Evolutionary conservation across 2,797 vertebrate genomes (phyloP).

Genomic region (Furcifer pardalis): DNA sequence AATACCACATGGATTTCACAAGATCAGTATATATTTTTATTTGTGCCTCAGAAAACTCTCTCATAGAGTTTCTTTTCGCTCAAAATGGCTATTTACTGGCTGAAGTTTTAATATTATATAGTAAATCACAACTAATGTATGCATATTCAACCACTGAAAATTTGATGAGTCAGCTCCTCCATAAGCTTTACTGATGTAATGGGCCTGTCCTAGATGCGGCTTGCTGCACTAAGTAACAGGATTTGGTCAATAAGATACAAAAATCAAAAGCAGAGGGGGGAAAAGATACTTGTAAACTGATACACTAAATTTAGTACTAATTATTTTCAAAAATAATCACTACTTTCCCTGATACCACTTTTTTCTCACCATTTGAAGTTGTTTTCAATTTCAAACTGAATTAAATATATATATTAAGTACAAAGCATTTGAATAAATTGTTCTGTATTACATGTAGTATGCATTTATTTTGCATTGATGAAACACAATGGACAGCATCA

Average conservation of each 20-base stretch:
- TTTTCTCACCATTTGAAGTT: conserved; percentile 52
- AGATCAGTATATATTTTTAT: neutral
- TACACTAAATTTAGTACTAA: neutral
- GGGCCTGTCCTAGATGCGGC: no score
- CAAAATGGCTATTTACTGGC: neutral
- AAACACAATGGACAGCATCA: neutral
- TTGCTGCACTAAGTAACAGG: no score
- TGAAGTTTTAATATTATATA: neutral
- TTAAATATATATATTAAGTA: neutral
- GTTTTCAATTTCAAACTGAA: neutral
- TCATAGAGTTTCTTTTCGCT: neutral
- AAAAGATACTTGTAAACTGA: neutral
- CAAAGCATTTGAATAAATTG: conserved; percentile 29
- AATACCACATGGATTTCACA: conserved; percentile 9
- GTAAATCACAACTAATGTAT: neutral
- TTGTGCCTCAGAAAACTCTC: neutral
- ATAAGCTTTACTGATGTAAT: no score
- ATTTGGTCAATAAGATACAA: neutral
- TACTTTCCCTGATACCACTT: conserved; percentile 40
- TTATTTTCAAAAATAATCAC: conserved; percentile 5
- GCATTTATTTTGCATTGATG: neutral
- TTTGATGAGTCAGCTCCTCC: no score
- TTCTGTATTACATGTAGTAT: neutral
- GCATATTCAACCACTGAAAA: neutral
- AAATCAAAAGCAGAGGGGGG: neutral